These are phyloP conservation scores for Euschistus heros DNA, from an alignment of 1,140 invertebrate genomes.

Conservation along the genomic window DNA sequence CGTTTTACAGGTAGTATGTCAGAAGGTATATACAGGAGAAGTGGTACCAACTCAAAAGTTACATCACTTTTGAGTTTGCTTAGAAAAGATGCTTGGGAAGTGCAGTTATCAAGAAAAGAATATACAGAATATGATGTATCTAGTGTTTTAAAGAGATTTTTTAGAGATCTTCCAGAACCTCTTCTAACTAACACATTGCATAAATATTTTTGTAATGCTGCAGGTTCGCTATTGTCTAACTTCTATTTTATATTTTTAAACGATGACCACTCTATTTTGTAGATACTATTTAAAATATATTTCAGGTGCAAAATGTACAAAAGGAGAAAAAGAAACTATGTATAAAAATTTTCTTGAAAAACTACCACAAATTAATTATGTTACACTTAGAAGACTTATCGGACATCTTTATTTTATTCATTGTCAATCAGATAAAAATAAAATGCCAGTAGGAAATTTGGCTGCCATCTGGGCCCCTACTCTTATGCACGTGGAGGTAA, in stretches of 20 bases:
- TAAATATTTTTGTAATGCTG: conserved; percentile 39
- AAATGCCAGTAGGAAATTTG: conserved; percentile 71
- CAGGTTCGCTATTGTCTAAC: conserved; percentile 20
- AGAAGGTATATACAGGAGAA: conserved; percentile 75
- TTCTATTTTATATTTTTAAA: conserved; percentile 8
- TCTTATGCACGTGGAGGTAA: conserved; percentile 57
- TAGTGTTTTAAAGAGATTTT: conserved; percentile 70
- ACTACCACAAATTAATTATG: conserved; percentile 54
- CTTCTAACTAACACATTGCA: conserved; percentile 48
- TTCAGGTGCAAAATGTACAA: conserved; percentile 28
- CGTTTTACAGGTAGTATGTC: conserved; percentile 55
- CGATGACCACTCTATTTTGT: neutral
- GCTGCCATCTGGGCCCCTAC: conserved; percentile 76
- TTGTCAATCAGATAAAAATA: conserved; percentile 57
- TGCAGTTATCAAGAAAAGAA: conserved; percentile 59
- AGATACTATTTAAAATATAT: conserved; percentile 11
- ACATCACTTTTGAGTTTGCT: conserved; percentile 61
- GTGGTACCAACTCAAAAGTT: conserved; percentile 64
- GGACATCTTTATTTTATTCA: conserved; percentile 70
- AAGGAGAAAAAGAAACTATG: conserved; percentile 30
- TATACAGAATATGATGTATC: conserved; percentile 79
- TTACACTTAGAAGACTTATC: conserved; percentile 62
- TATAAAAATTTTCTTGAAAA: conserved; percentile 50
- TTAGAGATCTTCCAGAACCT: conserved; percentile 65
- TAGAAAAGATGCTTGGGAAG: conserved; percentile 66